Base-by-base conservation (phyloP, 1,140 invertebrate species). In the Nephila pilipes region DNA sequence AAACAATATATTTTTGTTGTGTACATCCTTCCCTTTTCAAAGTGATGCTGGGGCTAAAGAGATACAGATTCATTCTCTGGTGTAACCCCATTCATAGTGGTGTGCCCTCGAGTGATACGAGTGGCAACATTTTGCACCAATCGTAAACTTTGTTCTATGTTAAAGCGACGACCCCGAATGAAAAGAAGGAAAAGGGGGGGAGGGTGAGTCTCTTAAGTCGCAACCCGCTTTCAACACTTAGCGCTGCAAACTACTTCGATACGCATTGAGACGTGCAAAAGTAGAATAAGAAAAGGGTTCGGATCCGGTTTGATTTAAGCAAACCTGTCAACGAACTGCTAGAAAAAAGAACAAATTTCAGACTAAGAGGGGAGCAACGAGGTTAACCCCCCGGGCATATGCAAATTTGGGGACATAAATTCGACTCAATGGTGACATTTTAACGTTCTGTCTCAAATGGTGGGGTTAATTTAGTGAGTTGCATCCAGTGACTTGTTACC, bases 361-460 rank as follows among this genome's bases (percentile, higher is more conserved):
- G 38, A 81, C 46, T 81, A 81, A 81, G 80, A 81, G 14, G 80
- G 46, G 46, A 81, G 38, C 80, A 81, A 22, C 36, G 38, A 54
- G 80, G 80, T 75, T 75, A 75, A 75, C 80, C 80, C 80, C n/a
- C 38, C 20, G 54, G 80, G 38, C 80, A 81, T 81, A 81, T 81
- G 80, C 80, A 81, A 81, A 81, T 81, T 46, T 55, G n/a, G 38
- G n/a, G 38, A 81, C 80, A 81, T 81, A 81, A 81, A 81, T 81
- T 46, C 25, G 80, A 81, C 80, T 81, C 38, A 55, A 81, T 55
- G 80, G 80, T 81, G 80, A 81, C 80, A 81, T 81, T 81, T 81
- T 81, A 54, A 81, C 80, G 80, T 81, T 46, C 46, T 55, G 46
- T 81, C 80, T 81, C 80, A 55, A 46, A 81, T 81, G 80, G 46